These are phyloP conservation scores for Silurus lanzhouensis DNA, from an alignment of 2,797 vertebrate species.

Conservation along the genomic window DNA sequence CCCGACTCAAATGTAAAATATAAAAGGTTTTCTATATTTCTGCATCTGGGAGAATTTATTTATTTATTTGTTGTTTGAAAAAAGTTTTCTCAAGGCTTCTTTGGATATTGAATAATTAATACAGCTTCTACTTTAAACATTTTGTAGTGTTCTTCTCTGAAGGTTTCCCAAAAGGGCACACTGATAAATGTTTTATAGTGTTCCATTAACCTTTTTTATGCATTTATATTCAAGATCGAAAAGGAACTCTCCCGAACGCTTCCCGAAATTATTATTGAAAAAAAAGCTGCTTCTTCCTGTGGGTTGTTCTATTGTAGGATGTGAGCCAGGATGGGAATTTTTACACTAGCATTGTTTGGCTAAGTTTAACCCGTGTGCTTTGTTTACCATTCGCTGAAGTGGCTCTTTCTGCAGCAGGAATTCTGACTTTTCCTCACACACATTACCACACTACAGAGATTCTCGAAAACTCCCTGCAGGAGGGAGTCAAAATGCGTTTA, in stretches of 20 bases:
- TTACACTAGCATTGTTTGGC: constrained; percentile 35
- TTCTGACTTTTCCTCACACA: constrained; percentile 10
- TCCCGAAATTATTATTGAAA: not conserved
- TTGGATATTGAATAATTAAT: not conserved
- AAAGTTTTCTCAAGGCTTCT: not conserved
- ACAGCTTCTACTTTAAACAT: not conserved
- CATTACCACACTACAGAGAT: not conserved
- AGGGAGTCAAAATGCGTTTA: not conserved
- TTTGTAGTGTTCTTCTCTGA: not conserved
- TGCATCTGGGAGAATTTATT: not conserved
- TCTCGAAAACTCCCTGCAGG: constrained; percentile 16
- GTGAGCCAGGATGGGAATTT: constrained; percentile 44
- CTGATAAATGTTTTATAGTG: not conserved
- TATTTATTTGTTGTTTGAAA: not conserved
- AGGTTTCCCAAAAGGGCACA: not conserved
- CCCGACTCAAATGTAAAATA: not conserved
- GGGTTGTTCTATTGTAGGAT: constrained; percentile 27
- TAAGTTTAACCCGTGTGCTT: constrained; percentile 33
- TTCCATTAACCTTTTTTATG: not conserved
- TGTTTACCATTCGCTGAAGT: constrained; percentile 37
- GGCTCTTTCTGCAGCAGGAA: constrained; percentile 21
- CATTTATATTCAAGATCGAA: not conserved
- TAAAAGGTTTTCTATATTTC: not conserved
- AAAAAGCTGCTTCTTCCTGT: constrained; percentile 34
- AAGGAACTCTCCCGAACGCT: no score